These are phyloP conservation scores for Montifringilla adamsi DNA, from an alignment of 2,113 vertebrate genomes.

Conservation along the genomic window DNA sequence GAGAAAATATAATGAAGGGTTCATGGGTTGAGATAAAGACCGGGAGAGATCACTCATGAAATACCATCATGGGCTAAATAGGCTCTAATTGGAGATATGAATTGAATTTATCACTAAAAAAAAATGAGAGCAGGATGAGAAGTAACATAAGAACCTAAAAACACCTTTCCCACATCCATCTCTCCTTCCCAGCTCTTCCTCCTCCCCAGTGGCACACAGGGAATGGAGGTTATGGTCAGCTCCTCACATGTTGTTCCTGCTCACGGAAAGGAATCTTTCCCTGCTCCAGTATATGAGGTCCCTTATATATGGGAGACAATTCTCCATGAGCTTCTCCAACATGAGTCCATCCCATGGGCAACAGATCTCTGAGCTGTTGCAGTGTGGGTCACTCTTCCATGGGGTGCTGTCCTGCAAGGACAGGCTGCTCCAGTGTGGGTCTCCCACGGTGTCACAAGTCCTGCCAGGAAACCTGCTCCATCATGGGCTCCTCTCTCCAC, in stretches of 20 bases:
- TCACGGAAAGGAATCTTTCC: not conserved
- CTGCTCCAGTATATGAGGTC: not conserved
- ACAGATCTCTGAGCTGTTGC: not conserved
- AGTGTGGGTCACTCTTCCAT: not conserved
- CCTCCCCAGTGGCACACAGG: not conserved
- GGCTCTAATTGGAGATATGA: not conserved
- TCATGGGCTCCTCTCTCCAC: not conserved
- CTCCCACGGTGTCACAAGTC: not conserved
- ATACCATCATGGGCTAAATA: not conserved
- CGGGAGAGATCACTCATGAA: not conserved
- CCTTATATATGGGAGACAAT: not conserved
- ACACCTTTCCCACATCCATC: not conserved
- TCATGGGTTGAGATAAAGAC: not conserved
- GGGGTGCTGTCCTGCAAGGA: not conserved
- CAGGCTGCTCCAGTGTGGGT: not conserved
- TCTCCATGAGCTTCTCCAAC: not conserved
- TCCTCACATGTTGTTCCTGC: not conserved
- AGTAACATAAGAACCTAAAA: not conserved
- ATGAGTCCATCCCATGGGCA: not conserved
- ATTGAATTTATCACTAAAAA: not conserved
- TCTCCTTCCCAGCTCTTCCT: not conserved
- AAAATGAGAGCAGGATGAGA: not conserved
- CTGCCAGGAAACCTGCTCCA: not conserved
- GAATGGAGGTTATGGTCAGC: not conserved
- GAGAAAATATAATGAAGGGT: not conserved